Conservation (phyloP, 1,140 invertebrate genomes). For the Coptotermes formosanus region DNA sequence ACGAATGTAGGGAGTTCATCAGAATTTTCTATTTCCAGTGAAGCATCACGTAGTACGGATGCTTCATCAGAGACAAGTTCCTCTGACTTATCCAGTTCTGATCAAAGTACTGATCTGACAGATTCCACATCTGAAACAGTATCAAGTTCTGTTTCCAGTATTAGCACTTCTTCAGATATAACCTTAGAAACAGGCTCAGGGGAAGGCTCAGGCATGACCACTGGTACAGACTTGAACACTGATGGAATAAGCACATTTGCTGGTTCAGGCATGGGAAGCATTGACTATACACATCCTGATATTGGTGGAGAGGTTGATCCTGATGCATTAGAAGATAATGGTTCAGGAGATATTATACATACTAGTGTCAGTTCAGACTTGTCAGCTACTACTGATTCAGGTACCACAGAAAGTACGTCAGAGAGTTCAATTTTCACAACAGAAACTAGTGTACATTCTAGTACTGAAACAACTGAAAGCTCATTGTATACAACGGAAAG, state of each 20-base stretch:
- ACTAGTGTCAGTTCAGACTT: neutral
- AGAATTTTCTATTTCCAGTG: neutral
- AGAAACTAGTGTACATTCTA: neutral
- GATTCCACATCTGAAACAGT: conserved; percentile 40
- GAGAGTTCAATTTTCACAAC: neutral
- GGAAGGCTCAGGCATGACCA: conserved; percentile 16
- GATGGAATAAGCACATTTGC: neutral
- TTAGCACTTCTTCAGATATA: neutral
- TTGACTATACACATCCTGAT: neutral
- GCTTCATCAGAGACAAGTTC: neutral
- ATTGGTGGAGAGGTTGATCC: neutral
- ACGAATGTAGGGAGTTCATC: neutral
- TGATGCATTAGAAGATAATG: neutral
- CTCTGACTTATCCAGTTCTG: neutral
- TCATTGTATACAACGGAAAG: neutral
- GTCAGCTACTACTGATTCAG: neutral
- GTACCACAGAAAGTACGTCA: neutral
- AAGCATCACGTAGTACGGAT: neutral
- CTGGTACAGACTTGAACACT: neutral
- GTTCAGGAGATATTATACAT: neutral
- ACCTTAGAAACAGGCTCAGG: conserved; percentile 38
- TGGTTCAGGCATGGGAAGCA: neutral
- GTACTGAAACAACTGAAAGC: neutral
- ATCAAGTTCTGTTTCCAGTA: conserved; percentile 19
- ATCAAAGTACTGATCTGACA: conserved; percentile 22